These are phyloP conservation scores for Rousettus madagascariensis DNA, from an alignment of 2,797 vertebrate species.

Conservation along the genomic window DNA sequence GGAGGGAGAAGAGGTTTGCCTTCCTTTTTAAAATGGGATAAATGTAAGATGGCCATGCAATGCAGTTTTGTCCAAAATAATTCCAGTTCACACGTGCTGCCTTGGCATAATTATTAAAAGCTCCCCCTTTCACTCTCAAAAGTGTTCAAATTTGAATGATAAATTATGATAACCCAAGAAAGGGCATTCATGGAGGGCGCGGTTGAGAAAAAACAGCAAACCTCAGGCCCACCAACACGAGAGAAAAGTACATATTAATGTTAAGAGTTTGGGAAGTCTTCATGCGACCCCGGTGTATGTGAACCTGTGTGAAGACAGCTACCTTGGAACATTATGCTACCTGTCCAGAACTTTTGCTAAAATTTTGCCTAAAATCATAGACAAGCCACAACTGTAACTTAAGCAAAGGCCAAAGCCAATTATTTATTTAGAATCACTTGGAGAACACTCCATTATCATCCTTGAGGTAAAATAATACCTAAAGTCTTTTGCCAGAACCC, in stretches of 20 bases:
- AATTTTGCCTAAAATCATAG: background rate
- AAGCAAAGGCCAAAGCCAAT: background rate
- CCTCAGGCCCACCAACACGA: background rate
- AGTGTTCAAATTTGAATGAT: background rate
- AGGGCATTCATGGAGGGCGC: accelerated
- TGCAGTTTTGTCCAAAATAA: background rate
- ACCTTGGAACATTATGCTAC: background rate
- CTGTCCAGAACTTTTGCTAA: background rate
- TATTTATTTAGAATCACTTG: background rate
- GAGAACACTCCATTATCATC: background rate
- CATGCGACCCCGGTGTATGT: background rate
- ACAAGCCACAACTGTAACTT: background rate
- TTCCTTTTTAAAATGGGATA: conserved; percentile 29
- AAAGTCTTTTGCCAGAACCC: background rate
- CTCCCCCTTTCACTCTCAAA: background rate
- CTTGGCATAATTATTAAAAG: background rate
- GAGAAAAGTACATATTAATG: background rate
- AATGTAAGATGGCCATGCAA: background rate
- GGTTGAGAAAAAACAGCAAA: background rate
- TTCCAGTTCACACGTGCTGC: background rate
- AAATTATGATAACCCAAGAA: background rate
- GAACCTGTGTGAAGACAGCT: background rate
- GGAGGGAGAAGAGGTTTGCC: background rate
- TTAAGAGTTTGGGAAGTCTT: background rate
- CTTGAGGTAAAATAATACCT: background rate